phyloP scores from a whole-genome alignment of 2,888 invertebrate species.

The Cerastis leucographa region DNA sequence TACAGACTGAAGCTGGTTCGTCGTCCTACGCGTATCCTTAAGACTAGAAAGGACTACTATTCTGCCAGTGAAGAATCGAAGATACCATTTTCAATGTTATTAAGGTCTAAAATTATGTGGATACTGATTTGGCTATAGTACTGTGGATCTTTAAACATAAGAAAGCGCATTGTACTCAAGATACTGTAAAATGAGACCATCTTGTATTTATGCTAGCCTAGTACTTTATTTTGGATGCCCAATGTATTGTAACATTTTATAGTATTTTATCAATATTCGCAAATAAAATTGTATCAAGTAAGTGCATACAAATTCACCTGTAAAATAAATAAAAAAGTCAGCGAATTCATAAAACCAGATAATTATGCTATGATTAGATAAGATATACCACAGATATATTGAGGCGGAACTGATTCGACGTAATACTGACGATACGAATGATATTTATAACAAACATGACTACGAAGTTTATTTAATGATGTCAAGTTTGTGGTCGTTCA shows the following conservation, averaged over 20 bases:
- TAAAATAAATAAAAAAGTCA: constrained; percentile 37
- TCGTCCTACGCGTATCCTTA: constrained; percentile 37
- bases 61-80: neutral
- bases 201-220: constrained; percentile 8
- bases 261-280: neutral
- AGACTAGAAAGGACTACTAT: constrained; percentile 31
- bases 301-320: constrained; percentile 23
- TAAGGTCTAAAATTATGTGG: neutral
- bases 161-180: neutral
- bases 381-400: constrained; percentile 39
- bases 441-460: constrained; percentile 45
- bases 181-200: neutral
- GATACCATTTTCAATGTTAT: neutral
- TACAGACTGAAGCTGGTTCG: constrained; percentile 32
- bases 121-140: no score
- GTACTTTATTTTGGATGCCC: neutral
- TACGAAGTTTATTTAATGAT: constrained; percentile 55
- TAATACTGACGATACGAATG: constrained; percentile 48
- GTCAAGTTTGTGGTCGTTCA: constrained; percentile 54
- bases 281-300: neutral
- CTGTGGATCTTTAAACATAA: neutral
- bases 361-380: constrained; percentile 52
- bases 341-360: constrained; percentile 30
- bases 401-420: constrained; percentile 67
- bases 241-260: neutral